Base-by-base conservation (phyloP, 2,888 invertebrate genomes). In the Drosophila merina region DNA sequence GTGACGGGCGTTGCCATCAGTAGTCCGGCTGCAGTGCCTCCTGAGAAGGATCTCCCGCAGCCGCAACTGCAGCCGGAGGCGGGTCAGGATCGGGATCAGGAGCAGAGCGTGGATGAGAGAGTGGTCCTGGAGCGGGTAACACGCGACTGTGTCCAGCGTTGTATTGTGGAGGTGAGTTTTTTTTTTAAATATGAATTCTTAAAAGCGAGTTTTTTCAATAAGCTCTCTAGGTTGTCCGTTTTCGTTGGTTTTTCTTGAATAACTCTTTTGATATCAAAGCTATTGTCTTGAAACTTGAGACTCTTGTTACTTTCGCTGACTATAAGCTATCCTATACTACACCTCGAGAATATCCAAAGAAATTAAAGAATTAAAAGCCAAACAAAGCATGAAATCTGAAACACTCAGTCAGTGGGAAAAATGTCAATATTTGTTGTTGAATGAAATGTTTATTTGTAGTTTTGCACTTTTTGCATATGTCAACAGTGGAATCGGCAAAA, bases 151-250 rank as follows among this genome's bases (percentile, higher is more conserved):
- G 79, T 88, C 4, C 85, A 85, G 57, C 88, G 86, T 4, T 85
- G 85, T 52, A 79, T 86, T 55, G 84, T 84, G 3, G 85, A 85
- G 85, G 85, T 84, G 51, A 80, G 86, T 74, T 9, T 14, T 28
- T 28, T 28, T 28, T 28, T 0, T 0, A 14, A 14, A 14, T n/a
- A 14, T 14, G 0, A 14, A 14, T 14, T 14, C 14, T 14, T 14
- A 14, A 14, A 14, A 14, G 14, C 14, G 14, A 1, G 14, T 14
- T 14, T 14, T 20, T 20, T 20, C 20, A 20, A 20, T 20, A 2
- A 20, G 1, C 20, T 20, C 2, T 2, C 20, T 20, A 20, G 2
- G 20, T 20, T 20, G 20, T 20, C 20, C 20, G 20, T 20, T 20
- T 20, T 20, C 20, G 0, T 30, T 30, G 7, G 14, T 8, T 42